Conservation (phyloP, 2,797 vertebrate species). For the Ceryle rudis region DNA sequence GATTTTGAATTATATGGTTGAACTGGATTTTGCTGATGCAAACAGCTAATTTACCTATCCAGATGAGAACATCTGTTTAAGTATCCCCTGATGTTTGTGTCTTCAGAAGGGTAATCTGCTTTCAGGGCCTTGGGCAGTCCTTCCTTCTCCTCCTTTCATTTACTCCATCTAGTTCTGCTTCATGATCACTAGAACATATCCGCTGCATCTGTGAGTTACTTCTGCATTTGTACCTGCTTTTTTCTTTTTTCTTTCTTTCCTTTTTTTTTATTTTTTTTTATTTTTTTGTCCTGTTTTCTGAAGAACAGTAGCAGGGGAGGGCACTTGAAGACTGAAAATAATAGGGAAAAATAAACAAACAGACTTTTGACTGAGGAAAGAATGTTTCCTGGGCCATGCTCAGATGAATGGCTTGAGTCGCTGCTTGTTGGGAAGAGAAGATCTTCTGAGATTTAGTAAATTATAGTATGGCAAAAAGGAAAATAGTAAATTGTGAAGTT, state of each 20-base stretch:
- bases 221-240: background rate
- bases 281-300: too few species aligned
- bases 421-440: background rate
- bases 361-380: background rate
- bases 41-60: background rate
- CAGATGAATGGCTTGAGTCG: background rate
- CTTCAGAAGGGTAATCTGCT: background rate
- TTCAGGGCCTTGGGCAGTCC: background rate
- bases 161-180: background rate
- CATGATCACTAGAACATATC: background rate
- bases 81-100: background rate
- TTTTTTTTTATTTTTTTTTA: too few species aligned
- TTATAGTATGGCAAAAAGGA: background rate
- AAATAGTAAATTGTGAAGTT: background rate
- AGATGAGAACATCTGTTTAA: background rate
- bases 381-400: background rate
- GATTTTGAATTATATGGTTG: background rate
- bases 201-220: slow-evolving; percentile 12
- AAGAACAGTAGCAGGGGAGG: background rate
- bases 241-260: too few species aligned
- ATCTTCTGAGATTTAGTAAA: background rate
- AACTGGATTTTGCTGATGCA: background rate
- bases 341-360: background rate
- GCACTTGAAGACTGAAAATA: background rate
- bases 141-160: background rate